Percentiles rank a stretch among this genome's conserved stretches.
Evolutionary conservation across 2,113 vertebrate genomes (phyloP).

Genomic region (Typhlomys cinereus): DNA sequence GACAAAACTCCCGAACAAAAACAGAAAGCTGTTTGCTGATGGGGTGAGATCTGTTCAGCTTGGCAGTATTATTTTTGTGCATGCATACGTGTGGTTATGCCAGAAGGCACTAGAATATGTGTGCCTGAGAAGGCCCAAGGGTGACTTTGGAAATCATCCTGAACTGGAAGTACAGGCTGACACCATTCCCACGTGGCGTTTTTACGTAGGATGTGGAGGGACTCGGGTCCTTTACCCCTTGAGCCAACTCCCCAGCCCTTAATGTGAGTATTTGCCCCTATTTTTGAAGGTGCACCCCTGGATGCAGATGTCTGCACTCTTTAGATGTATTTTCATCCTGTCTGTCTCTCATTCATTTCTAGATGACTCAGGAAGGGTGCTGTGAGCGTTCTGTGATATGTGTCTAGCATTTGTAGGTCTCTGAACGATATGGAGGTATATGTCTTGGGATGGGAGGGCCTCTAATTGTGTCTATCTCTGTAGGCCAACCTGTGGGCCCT

Average conservation of each 20-base stretch:
- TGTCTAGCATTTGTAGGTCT: not conserved
- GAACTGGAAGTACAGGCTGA: no score
- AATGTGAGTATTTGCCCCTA: no score
- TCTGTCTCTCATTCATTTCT: not conserved
- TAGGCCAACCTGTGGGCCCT: not conserved
- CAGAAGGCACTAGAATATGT: no score
- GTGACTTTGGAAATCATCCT: no score
- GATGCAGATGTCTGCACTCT: not conserved
- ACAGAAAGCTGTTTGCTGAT: not conserved
- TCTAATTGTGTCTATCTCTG: not conserved
- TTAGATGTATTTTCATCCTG: not conserved
- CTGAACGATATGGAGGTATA: not conserved
- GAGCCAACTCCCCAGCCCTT: no score
- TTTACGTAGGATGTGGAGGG: no score
- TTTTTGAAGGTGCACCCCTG: not conserved
- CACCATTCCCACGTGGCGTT: no score
- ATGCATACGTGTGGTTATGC: no score
- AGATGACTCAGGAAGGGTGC: not conserved
- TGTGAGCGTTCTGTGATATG: not conserved
- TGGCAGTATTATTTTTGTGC: no score
- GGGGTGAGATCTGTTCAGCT: not conserved
- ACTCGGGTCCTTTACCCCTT: no score
- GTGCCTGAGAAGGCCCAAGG: no score
- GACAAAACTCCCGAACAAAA: not conserved
- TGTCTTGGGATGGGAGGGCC: not conserved